phyloP scores from a whole-genome alignment of 2,113 vertebrate genomes.

The Osmerus mordax region DNA sequence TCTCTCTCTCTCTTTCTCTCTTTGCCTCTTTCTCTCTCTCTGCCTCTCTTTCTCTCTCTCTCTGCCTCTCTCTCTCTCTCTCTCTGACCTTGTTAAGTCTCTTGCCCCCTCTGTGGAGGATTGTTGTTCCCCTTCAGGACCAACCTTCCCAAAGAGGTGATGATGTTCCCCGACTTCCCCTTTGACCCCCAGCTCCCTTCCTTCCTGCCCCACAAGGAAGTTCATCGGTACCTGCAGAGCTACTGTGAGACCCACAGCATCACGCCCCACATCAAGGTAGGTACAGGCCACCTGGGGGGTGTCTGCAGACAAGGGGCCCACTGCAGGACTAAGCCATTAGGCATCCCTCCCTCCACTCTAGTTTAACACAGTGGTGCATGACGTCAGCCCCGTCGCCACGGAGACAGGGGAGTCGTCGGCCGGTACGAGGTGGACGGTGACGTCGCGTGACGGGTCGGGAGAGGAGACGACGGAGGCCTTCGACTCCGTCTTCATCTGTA shows the following conservation, averaged over 20 bases:
- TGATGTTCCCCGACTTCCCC: conserved; percentile 80
- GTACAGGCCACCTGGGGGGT: not conserved
- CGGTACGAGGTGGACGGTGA: conserved; percentile 65
- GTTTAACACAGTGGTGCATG: conserved; percentile 64
- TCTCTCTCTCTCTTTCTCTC: not conserved
- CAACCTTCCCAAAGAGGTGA: conserved; percentile 81
- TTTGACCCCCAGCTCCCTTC: conserved; percentile 71
- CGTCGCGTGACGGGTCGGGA: conserved; percentile 46
- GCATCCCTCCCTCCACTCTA: conserved; percentile 32
- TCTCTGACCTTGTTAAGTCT: not conserved
- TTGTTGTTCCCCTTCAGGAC: conserved; percentile 56
- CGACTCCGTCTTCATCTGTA: conserved; percentile 68
- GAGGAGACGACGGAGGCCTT: conserved; percentile 54
- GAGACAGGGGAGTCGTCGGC: conserved; percentile 19
- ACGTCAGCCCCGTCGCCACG: conserved; percentile 54
- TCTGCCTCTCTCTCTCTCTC: not conserved
- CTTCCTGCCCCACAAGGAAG: conserved; percentile 73
- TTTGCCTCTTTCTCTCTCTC: not conserved
- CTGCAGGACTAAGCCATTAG: not conserved
- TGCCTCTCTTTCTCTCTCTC: not conserved
- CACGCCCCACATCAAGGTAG: conserved; percentile 68
- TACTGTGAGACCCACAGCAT: conserved; percentile 64
- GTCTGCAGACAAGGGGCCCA: no score
- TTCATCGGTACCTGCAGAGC: conserved; percentile 70
- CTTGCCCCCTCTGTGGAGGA: not conserved